These are phyloP conservation scores for Silurus asotus DNA, from an alignment of 2,113 vertebrate genomes.

Conservation along the genomic window DNA sequence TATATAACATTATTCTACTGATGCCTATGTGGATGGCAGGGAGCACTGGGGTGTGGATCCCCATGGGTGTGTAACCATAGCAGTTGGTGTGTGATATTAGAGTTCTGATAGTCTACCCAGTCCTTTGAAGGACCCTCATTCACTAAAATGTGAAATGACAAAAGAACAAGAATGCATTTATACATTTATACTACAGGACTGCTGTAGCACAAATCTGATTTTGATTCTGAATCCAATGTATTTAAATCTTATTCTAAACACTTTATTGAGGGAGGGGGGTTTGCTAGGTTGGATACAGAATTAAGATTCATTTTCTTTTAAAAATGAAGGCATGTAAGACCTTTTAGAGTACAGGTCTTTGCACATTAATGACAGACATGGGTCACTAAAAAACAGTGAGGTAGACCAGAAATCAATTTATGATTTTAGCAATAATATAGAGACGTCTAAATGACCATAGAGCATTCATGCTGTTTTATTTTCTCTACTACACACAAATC, in stretches of 20 bases:
- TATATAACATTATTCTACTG: neutral
- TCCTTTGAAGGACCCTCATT: constrained; percentile 68
- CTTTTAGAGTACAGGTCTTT: neutral
- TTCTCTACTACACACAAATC: constrained; percentile 18
- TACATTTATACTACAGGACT: neutral
- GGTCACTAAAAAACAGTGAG: neutral
- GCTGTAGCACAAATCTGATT: neutral
- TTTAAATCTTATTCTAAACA: neutral
- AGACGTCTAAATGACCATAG: constrained; percentile 1
- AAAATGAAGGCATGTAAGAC: neutral
- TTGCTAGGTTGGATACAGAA: neutral
- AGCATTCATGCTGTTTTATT: constrained; percentile 16
- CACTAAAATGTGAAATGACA: constrained; percentile 61
- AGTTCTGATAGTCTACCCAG: constrained; percentile 56
- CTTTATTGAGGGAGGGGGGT: neutral
- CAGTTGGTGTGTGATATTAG: constrained; percentile 71
- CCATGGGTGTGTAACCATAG: constrained; percentile 72
- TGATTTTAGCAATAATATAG: neutral
- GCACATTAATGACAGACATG: neutral
- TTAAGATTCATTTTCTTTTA: neutral
- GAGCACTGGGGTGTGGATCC: constrained; percentile 39
- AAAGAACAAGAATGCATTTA: neutral
- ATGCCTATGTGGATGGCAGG: constrained; percentile 26
- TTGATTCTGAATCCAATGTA: neutral
- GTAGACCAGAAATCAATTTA: neutral